Evolutionary conservation across 2,797 vertebrate genomes (phyloP).

Genomic region (Anolis apletophallus): DNA sequence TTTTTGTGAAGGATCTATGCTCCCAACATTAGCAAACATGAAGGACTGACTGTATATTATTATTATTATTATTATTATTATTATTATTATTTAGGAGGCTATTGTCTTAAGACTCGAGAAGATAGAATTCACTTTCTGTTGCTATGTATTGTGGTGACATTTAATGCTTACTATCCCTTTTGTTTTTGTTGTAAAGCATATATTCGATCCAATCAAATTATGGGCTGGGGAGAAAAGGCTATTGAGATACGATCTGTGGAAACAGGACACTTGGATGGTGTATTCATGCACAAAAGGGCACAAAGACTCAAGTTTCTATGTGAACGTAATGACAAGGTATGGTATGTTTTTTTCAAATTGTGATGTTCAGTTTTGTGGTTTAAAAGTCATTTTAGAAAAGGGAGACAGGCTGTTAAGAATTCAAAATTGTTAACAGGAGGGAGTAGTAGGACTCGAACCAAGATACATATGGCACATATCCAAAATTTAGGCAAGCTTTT

Average conservation of each 20-base stretch:
- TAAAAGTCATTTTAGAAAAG: background rate
- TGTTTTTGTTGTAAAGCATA: constrained; percentile 79
- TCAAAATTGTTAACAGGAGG: too few relatives aligned
- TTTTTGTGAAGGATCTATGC: too few relatives aligned
- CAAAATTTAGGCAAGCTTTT: too few relatives aligned
- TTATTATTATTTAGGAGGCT: background rate
- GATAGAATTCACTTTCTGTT: background rate
- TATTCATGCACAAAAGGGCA: constrained; percentile 94
- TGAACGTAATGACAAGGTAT: constrained; percentile 92
- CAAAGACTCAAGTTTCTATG: constrained; percentile 92
- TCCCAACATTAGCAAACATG: too few relatives aligned
- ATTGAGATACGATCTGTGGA: constrained; percentile 92
- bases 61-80: too few relatives aligned
- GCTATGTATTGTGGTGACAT: background rate
- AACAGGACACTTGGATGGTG: constrained; percentile 90
- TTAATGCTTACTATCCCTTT: constrained; percentile 1
- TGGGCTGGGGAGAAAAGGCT: constrained; percentile 94
- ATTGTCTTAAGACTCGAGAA: background rate
- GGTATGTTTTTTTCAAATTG: background rate
- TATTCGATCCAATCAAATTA: constrained; percentile 92
- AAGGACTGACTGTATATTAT: too few relatives aligned
- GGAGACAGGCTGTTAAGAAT: too few relatives aligned
- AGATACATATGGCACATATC: too few relatives aligned
- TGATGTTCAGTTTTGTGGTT: background rate
- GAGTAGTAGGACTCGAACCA: too few relatives aligned